Evolutionary conservation across 2,888 invertebrate genomes (phyloP).

Genomic region (Aphrophora alni): DNA sequence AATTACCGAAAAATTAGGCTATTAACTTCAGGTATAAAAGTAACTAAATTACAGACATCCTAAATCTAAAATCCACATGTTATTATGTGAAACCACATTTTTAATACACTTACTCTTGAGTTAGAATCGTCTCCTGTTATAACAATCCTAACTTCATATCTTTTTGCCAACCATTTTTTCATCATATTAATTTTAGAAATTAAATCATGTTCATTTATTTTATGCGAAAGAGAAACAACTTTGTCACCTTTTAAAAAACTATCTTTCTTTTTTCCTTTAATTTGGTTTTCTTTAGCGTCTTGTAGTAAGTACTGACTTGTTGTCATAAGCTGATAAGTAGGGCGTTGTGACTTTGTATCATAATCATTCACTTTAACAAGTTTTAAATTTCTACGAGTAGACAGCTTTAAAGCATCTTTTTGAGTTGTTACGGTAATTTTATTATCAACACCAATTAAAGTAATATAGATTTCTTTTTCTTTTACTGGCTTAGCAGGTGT

Average conservation of each 20-base stretch:
- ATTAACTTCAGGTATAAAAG: too few species aligned
- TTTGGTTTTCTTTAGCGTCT: constrained; percentile 63
- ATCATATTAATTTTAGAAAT: constrained; percentile 69
- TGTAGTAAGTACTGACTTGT: constrained; percentile 69
- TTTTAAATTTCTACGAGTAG: constrained; percentile 70
- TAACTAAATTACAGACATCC: too few species aligned
- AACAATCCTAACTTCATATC: constrained; percentile 68
- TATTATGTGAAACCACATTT: too few species aligned
- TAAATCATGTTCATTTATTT: constrained; percentile 71
- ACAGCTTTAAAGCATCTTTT: constrained; percentile 73
- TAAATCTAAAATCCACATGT: too few species aligned
- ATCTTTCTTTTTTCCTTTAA: constrained; percentile 58
- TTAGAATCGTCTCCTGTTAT: constrained; percentile 53
- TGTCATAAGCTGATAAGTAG: constrained; percentile 72
- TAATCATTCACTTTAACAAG: constrained; percentile 72
- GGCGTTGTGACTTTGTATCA: constrained; percentile 70
- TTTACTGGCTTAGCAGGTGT: constrained; percentile 11
- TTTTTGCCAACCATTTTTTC: constrained; percentile 69
- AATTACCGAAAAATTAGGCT: too few species aligned
- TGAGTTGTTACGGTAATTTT: constrained; percentile 66
- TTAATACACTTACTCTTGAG: not conserved
- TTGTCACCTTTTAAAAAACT: constrained; percentile 67
- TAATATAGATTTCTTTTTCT: constrained; percentile 59
- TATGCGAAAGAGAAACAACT: constrained; percentile 65
- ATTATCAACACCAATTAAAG: constrained; percentile 67